Conservation (phyloP, 1,140 invertebrate genomes). For the silkworm (Bombyx mori) region ASM3026992v2 NC_085108.1:577001-577500, state of each 20-base stretch:
- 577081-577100: not conserved
- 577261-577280: slow-evolving; percentile 17
- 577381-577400: slow-evolving; percentile 9
- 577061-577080: not conserved
- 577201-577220: not conserved
- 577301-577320: slow-evolving; percentile 21
- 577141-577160: not conserved
- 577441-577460: slow-evolving; percentile 5
- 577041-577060: not conserved
- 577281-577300: slow-evolving; percentile 27
- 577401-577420: slow-evolving; percentile 22
- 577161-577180: not conserved
- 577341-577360: slow-evolving; percentile 10
- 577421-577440: slow-evolving; percentile 16
- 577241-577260: slow-evolving; percentile 1
- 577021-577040: no score
- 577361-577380: slow-evolving; percentile 1
- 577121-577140: not conserved
- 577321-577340: slow-evolving; percentile 18
- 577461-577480: not conserved
- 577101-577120: no score
- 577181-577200: not conserved
- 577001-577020: not conserved
- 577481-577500: not conserved
- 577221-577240: no score